Percentiles rank a stretch among this genome's conserved stretches.
Evolutionary conservation across 2,113 vertebrate species (phyloP).

Genomic region (Piaya cayana): DNA sequence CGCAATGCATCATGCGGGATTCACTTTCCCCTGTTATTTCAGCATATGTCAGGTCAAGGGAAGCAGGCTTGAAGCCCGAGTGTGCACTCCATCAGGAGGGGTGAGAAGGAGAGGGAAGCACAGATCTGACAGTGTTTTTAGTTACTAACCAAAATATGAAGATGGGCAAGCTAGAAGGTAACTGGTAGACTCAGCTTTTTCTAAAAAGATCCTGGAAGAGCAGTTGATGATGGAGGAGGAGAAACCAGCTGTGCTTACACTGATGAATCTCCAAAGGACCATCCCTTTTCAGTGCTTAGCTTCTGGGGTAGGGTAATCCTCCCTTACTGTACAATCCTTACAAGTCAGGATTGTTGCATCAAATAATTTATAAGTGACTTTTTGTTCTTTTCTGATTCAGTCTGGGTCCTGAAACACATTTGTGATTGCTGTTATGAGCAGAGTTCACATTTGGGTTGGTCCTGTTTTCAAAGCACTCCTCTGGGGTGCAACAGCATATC

Average conservation of each 20-base stretch:
- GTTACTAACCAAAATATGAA: neutral
- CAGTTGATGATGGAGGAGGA: neutral
- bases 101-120: neutral
- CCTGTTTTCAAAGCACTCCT: neutral
- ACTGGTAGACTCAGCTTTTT: neutral
- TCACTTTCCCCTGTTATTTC: neutral
- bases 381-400: neutral
- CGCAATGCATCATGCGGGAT: neutral
- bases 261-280: neutral
- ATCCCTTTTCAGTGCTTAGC: neutral
- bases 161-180: neutral
- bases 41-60: neutral
- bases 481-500: neutral
- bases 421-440: accelerated
- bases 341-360: neutral
- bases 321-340: neutral
- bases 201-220: neutral
- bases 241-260: neutral
- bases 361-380: neutral
- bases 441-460: neutral
- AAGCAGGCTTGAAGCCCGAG: neutral
- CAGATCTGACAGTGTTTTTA: neutral
- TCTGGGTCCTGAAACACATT: neutral
- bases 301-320: neutral
- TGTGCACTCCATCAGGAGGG: neutral